phyloP scores from a whole-genome alignment of 2,888 invertebrate genomes.

The Acronicta psi region DNA sequence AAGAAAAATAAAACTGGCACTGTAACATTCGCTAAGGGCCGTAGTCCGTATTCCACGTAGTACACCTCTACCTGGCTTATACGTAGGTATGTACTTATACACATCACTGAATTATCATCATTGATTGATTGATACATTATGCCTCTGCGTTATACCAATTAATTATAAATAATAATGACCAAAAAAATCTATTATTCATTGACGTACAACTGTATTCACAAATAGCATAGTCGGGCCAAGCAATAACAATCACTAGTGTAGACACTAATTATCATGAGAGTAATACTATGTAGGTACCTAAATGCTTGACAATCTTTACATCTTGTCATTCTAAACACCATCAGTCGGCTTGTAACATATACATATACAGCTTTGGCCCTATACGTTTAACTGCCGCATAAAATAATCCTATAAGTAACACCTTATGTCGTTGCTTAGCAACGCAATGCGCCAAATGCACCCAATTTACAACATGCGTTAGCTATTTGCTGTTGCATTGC shows the following conservation, averaged over 20 bases:
- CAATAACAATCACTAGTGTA: conserved; percentile 33
- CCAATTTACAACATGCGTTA: conserved; percentile 62
- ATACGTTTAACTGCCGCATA: conserved; percentile 31
- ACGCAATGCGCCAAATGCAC: conserved; percentile 81
- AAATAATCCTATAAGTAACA: conserved; percentile 37
- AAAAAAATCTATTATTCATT: conserved; percentile 20
- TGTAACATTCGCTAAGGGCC: too few relatives aligned
- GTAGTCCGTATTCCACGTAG: too few relatives aligned
- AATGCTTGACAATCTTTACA: conserved; percentile 16
- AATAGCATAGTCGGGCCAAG: conserved; percentile 25
- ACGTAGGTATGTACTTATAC: too few relatives aligned
- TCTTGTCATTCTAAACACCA: background rate
- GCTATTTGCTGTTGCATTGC: conserved; percentile 55
- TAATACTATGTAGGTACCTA: conserved; percentile 10
- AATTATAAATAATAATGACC: too few relatives aligned
- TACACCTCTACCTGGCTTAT: too few relatives aligned
- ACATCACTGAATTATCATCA: too few relatives aligned
- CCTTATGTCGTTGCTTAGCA: conserved; percentile 76
- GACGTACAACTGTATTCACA: conserved; percentile 30
- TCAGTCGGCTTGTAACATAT: conserved; percentile 6
- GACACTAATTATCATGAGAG: conserved; percentile 15
- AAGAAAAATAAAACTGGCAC: too few relatives aligned
- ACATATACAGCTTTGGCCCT: conserved; percentile 7
- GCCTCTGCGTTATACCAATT: too few relatives aligned
- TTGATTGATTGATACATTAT: too few relatives aligned